Percentiles rank a stretch among this genome's conserved stretches.
Evolutionary conservation across 2,797 vertebrate species (phyloP).

Genomic region (Chiloscyllium punctatum): DNA sequence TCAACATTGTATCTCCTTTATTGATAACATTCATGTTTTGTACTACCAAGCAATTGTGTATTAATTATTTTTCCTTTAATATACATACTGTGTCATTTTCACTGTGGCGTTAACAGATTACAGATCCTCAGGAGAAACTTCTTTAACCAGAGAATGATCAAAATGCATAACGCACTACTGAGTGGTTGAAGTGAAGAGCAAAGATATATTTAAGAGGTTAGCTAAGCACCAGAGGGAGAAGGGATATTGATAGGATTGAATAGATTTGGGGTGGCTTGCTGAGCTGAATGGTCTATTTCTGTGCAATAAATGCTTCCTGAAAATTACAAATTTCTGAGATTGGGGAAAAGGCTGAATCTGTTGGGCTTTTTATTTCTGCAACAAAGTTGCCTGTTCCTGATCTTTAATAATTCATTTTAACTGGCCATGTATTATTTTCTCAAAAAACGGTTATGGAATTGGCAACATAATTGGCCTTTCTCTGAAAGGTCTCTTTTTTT

Average conservation of each 20-base stretch:
- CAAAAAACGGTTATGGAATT: background rate
- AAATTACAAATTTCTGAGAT: background rate
- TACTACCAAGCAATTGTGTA: background rate
- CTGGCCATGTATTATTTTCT: background rate
- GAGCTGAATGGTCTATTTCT: background rate
- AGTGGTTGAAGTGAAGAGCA: background rate
- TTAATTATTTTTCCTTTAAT: background rate
- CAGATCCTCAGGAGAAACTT: background rate
- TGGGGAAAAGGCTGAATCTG: background rate
- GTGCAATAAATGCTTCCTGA: background rate
- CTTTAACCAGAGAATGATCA: background rate
- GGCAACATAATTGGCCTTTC: background rate
- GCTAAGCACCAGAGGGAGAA: background rate
- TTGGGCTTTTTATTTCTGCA: background rate
- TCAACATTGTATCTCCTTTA: too few relatives aligned
- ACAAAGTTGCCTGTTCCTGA: background rate
- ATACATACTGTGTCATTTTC: background rate
- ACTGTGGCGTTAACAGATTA: background rate
- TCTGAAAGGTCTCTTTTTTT: background rate
- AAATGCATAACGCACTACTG: background rate
- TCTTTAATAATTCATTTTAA: background rate
- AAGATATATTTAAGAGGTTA: background rate
- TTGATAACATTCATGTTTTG: too few relatives aligned
- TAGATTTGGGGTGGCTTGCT: background rate
- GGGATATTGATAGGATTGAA: background rate